Evolutionary conservation across 2,797 vertebrate species (phyloP).

Genomic region (Gymnocypris eckloni): DNA sequence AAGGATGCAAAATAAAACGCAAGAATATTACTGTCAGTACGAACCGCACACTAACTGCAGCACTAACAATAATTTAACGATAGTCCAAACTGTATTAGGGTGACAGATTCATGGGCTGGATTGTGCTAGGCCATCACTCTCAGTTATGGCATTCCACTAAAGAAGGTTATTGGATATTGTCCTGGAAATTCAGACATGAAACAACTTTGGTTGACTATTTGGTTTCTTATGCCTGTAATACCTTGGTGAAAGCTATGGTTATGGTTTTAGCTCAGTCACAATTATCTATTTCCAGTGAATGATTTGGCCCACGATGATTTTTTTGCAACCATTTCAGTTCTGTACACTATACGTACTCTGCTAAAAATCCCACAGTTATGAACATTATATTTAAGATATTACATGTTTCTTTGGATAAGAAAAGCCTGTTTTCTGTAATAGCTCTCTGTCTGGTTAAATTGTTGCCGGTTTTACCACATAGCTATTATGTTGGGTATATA

Average conservation of each 20-base stretch:
- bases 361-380: conserved; percentile 24
- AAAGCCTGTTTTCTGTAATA: conserved; percentile 18
- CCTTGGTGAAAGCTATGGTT: conserved; percentile 43
- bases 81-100: conserved; percentile 26
- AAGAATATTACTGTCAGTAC: conserved; percentile 24
- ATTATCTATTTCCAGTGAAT: conserved; percentile 44
- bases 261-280: conserved; percentile 48
- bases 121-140: conserved; percentile 25
- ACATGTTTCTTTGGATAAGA: conserved; percentile 41
- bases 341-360: conserved; percentile 1
- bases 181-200: conserved; percentile 46
- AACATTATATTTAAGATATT: conserved; percentile 46
- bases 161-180: conserved; percentile 40
- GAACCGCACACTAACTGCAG: conserved; percentile 29
- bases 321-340: conserved; percentile 33
- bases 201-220: conserved; percentile 35
- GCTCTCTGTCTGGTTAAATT: conserved; percentile 3
- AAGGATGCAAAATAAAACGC: conserved; percentile 34
- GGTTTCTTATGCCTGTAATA: conserved; percentile 55
- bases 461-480: background rate
- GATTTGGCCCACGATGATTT: conserved; percentile 20
- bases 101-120: conserved; percentile 29
- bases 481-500: conserved; percentile 6
- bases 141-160: conserved; percentile 9
- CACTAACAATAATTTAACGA: conserved; percentile 38